Evolutionary conservation across 2,888 invertebrate genomes (phyloP).

Genomic region (Rhodophaea formosa): DNA sequence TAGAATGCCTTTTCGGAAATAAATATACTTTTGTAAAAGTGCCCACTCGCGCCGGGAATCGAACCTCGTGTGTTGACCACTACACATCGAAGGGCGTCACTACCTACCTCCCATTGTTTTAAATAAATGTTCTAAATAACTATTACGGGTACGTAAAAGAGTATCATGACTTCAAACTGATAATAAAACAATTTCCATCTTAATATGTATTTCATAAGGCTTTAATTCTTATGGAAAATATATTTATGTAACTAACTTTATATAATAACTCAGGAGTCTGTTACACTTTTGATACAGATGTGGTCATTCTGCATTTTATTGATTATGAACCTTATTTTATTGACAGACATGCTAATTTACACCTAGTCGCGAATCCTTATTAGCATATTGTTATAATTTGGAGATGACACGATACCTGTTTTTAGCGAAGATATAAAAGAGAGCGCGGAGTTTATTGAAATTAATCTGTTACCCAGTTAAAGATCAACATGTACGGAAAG

Average conservation of each 20-base stretch:
- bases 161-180: no score
- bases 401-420: conserved; percentile 62
- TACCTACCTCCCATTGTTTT: no score
- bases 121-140: no score
- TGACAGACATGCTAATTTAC: conserved; percentile 37
- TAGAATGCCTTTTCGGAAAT: no score
- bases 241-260: background rate
- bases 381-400: conserved; percentile 48
- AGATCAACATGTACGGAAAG: conserved; percentile 63
- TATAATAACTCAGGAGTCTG: background rate
- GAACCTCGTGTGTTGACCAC: no score
- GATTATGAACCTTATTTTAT: conserved; percentile 33
- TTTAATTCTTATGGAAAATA: background rate
- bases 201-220: background rate
- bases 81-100: no score
- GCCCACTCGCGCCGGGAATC: no score
- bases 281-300: conserved; percentile 1
- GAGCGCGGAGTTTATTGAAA: conserved; percentile 52
- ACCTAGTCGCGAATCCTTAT: conserved; percentile 32
- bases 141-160: no score
- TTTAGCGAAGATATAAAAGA: conserved; percentile 63
- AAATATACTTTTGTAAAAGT: no score
- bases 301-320: background rate
- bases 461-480: conserved; percentile 56
- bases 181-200: no score